Conservation (phyloP, 2,797 vertebrate genomes). For the Clarias platycephalus region DNA sequence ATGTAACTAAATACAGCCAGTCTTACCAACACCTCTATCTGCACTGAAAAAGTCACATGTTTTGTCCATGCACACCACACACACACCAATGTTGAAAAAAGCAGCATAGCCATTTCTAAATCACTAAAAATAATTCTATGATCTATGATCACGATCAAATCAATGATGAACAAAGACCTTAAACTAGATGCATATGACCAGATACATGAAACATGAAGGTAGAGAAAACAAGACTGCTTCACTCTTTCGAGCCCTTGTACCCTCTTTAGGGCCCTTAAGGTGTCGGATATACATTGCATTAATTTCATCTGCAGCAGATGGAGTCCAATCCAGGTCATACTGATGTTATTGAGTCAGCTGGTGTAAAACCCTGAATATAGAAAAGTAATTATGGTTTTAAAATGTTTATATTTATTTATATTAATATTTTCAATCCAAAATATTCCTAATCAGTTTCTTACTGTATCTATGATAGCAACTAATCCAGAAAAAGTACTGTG, state of each 20-base stretch:
- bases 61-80: not conserved
- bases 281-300: slow-evolving; percentile 56
- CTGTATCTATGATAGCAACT: not conserved
- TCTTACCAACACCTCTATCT: not conserved
- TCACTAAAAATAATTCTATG: not conserved
- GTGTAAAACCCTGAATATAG: slow-evolving; percentile 37
- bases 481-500: not conserved
- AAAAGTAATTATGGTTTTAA: not conserved
- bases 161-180: not conserved
- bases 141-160: too few relatives aligned
- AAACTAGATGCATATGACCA: slow-evolving; percentile 38
- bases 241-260: slow-evolving; percentile 45
- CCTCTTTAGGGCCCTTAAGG: slow-evolving; percentile 52
- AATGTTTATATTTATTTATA: not conserved
- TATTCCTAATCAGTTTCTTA: not conserved
- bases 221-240: slow-evolving; percentile 44
- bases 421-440: not conserved
- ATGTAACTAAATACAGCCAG: not conserved
- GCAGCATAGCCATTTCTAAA: not conserved
- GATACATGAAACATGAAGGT: slow-evolving; percentile 49
- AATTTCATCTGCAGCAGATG: slow-evolving; percentile 65
- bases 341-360: slow-evolving; percentile 63
- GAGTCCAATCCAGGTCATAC: slow-evolving; percentile 44
- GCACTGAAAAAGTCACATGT: not conserved
- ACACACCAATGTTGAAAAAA: not conserved